Base-by-base conservation (phyloP, 2,888 invertebrate species). In the Ennomos fuscantarius region DNA sequence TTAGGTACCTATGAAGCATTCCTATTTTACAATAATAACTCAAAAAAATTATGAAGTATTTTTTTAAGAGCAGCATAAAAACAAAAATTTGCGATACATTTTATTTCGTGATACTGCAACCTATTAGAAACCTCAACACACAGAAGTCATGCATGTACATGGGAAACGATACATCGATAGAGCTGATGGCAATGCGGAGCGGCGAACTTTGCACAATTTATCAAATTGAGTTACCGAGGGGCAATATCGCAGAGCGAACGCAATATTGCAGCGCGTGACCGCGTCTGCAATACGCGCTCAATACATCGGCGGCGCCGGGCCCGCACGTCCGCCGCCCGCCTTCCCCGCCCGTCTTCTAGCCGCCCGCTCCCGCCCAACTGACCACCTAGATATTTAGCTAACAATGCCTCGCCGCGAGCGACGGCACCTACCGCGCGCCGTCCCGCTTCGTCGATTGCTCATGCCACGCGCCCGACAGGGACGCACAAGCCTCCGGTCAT, bases 261-360 rank as follows among this genome's bases (percentile, higher is more conserved):
- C 91, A 92, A 91, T 91, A 91, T 91, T 91, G 92, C 92, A 89
- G 90, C 91, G 91, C 92, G 90, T 91, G 92, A 91, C 90, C 90
- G 89, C 90, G 89, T 89, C 92, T 90, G 91, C 90, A 92, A 89
- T 88, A 88, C 91, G 87, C 92, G 93, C 90, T 93, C 93, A 87
- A 92, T 92, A 93, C 92, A 91, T 90, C 91, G 91, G 86, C 87
- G 89, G 87, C 88, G 88, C 86, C 86, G 81, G 86, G 86, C 82
- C 84, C 81, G 71, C 87, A 87, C 90, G 88, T 86, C 85, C 85
- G 82, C 85, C 83, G 79, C 87, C 87, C 81, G 72, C 67, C 74
- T 76, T 70, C 75, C 75, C 81, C 77, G 78, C 77, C 78, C 81
- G 80, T 79, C 83, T 81, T 82, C 74, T 70, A 73, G 74, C 80